Base-by-base conservation (phyloP, 2,888 invertebrate genomes). In the Ganaspis brasiliensis region DNA sequence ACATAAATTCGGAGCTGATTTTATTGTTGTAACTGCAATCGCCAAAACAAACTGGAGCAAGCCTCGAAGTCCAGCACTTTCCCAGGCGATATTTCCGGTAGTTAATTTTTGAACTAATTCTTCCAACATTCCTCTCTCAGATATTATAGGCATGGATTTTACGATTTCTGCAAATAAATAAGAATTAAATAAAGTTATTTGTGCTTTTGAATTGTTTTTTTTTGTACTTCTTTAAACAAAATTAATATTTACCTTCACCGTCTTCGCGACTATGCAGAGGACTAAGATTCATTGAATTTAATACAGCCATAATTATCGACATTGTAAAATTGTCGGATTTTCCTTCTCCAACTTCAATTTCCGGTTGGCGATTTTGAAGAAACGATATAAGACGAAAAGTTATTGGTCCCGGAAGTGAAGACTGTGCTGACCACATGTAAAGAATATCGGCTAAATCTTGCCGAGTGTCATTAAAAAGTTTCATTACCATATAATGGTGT, bases 241-340 rank as follows among this genome's bases (percentile, higher is more conserved):
- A 49, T 6, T 16, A 55, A 12, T 9, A 40, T 21, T 79, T 86
- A 92, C 92, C 91, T 91, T 96, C 96, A 74, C 96, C 95, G 88
- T 96, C 96, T 90, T 97, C 97, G 37, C 95, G 93, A 72, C 94
- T 94, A 82, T 92, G 95, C 73, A 98, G 91, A 24, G 96, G 93
- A 82, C 96, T 97, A 10, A 97, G 93, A 91, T 98, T 98, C 74
- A 98, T 92, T 0, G 96, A 95, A 89, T 97, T 97, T 2, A 98
- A 90, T 56, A 98, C 91, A 0, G 98, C 95, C 95, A 98, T 96
- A 79, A 96, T 93, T 37, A 98, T 91, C 0, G 96, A 95, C 2
- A 97, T 91, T 0, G 96, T 96, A 1, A 97, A 95, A 86, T 96
- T 95, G 89, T 97, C 97, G 24, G 98, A 92, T 12, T 94, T 95